Evolutionary conservation across 2,888 invertebrate genomes (phyloP).

Genomic region (Dolichopus griseipennis): DNA sequence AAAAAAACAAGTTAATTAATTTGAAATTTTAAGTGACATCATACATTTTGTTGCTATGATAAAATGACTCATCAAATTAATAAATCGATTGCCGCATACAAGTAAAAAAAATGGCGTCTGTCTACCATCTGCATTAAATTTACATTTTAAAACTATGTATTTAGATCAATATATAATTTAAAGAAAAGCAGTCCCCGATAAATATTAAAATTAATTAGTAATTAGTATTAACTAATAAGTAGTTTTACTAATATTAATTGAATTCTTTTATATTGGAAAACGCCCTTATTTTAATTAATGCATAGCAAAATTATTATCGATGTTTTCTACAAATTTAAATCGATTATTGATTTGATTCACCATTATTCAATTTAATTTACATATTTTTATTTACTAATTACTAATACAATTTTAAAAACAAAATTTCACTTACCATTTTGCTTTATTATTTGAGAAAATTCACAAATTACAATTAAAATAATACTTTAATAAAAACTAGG

Average conservation of each 20-base stretch:
- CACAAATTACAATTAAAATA: constrained; percentile 31
- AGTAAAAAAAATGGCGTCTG: not conserved
- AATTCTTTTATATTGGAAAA: not conserved
- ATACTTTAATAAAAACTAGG: constrained; percentile 23
- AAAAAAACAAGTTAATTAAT: not conserved
- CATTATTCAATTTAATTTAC: too few relatives aligned
- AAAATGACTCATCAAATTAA: not conserved
- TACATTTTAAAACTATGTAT: too few relatives aligned
- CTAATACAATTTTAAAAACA: too few relatives aligned
- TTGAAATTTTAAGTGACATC: not conserved
- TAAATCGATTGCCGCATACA: not conserved
- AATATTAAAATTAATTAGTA: too few relatives aligned
- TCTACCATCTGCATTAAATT: too few relatives aligned
- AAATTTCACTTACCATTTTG: constrained; percentile 37
- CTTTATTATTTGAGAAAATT: constrained; percentile 29
- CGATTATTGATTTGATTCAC: not conserved
- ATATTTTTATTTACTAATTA: too few relatives aligned
- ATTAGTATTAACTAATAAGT: too few relatives aligned
- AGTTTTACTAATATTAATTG: too few relatives aligned
- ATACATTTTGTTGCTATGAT: not conserved
- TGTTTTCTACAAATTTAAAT: not conserved
- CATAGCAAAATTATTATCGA: not conserved
- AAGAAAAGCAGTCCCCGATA: too few relatives aligned
- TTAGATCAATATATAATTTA: too few relatives aligned
- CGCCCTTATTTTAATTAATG: not conserved